Percentiles rank a stretch among this genome's conserved stretches.
phyloP scores from a whole-genome alignment of 2,888 invertebrate species.

The Marronus borbonicus region DNA sequence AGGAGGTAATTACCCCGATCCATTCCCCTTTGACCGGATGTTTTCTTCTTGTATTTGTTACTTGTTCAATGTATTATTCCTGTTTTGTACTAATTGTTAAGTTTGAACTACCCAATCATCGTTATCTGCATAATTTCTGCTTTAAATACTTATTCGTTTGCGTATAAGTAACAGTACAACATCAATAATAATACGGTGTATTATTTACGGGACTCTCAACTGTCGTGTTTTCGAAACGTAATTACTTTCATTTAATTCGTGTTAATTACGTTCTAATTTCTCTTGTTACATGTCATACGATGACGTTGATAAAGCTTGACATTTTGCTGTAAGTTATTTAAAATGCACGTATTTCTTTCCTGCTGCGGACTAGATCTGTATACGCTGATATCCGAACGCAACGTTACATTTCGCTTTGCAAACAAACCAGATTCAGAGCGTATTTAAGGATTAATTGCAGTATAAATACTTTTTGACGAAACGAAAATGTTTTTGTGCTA shows the following conservation, averaged over 20 bases:
- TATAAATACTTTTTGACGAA: neutral
- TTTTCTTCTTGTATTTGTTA: too few relatives aligned
- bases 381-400: neutral
- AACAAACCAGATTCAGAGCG: neutral
- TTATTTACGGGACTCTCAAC: constrained; percentile 33
- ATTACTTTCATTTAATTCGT: constrained; percentile 37
- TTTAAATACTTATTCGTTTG: neutral
- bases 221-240: constrained; percentile 42
- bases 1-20: too few relatives aligned
- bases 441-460: neutral
- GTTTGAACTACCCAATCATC: too few relatives aligned
- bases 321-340: constrained; percentile 33
- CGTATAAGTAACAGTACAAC: neutral
- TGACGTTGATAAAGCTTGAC: constrained; percentile 37
- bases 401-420: neutral
- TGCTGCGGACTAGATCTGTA: constrained; percentile 15
- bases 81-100: too few relatives aligned
- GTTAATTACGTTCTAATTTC: constrained; percentile 41
- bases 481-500: neutral
- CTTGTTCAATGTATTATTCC: too few relatives aligned
- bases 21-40: too few relatives aligned
- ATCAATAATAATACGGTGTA: neutral
- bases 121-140: too few relatives aligned
- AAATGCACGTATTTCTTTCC: constrained; percentile 14
- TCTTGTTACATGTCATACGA: constrained; percentile 41